Conservation (phyloP, 1,140 invertebrate species). For the Philopotamus ludificatus region DNA sequence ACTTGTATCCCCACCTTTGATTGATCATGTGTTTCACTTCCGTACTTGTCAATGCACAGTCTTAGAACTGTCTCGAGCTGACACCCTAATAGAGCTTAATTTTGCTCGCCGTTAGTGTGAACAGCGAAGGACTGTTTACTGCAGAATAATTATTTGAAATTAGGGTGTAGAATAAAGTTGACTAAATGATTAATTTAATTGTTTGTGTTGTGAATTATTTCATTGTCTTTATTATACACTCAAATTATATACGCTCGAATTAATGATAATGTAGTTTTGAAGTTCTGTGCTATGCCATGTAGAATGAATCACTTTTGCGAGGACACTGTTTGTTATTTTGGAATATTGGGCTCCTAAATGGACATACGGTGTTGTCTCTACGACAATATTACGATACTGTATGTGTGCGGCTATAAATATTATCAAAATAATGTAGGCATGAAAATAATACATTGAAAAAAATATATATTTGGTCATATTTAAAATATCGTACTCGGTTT, state of each 20-base stretch:
- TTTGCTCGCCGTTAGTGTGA: background rate
- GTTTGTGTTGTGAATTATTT: background rate
- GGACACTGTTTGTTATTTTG: conserved; percentile 26
- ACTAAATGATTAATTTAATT: background rate
- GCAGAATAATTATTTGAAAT: background rate
- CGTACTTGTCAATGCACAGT: conserved; percentile 13
- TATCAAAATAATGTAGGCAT: no score
- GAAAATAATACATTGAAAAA: no score
- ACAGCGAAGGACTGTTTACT: conserved; percentile 7
- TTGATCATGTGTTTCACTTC: background rate
- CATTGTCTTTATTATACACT: background rate
- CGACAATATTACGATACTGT: conserved; percentile 1
- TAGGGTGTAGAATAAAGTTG: background rate
- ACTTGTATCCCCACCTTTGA: background rate
- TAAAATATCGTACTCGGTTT: no score
- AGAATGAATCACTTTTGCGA: conserved; percentile 13
- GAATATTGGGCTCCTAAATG: conserved; percentile 8
- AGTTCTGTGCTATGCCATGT: conserved; percentile 10
- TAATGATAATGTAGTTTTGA: conserved; percentile 11
- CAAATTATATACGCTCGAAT: background rate
- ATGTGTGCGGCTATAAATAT: background rate
- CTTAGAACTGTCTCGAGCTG: conserved; percentile 8
- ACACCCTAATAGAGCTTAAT: background rate
- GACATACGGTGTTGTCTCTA: conserved; percentile 22
- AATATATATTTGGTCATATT: no score